A percentile compares a stretch with the other conserved stretches of the same genome.
phyloP scores from a whole-genome alignment of 2,113 vertebrate species.

The Phalacrocorax pelagicus region DNA sequence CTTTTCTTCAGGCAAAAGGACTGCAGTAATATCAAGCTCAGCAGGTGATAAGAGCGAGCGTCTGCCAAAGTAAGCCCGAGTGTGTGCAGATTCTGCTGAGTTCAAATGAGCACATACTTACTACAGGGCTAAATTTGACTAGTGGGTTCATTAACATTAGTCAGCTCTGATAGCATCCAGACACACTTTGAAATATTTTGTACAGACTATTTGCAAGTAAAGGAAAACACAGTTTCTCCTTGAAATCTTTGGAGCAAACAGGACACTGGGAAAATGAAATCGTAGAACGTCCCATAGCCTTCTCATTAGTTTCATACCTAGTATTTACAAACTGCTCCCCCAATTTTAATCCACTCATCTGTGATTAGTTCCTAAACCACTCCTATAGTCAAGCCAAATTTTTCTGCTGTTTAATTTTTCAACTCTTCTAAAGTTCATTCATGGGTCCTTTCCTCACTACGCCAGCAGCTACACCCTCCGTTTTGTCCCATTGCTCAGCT shows the following conservation, averaged over 20 bases:
- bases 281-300: accelerated
- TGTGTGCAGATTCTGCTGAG: neutral
- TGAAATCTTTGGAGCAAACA: neutral
- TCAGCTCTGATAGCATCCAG: neutral
- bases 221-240: neutral
- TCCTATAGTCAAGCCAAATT: neutral
- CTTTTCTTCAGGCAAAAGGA: neutral
- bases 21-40: neutral
- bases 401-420: neutral
- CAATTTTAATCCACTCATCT: neutral
- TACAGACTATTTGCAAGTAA: neutral
- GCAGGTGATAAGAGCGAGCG: neutral
- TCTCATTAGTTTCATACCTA: neutral
- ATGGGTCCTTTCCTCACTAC: neutral
- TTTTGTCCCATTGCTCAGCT: neutral
- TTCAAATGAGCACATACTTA: neutral
- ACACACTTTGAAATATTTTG: neutral
- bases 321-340: neutral
- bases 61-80: neutral
- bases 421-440: neutral
- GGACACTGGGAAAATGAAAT: neutral
- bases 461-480: neutral
- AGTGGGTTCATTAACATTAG: neutral
- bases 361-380: neutral
- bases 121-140: neutral